Base-by-base conservation (phyloP, 1,140 invertebrate genomes). In the Dendroctonus ponderosae region DNA sequence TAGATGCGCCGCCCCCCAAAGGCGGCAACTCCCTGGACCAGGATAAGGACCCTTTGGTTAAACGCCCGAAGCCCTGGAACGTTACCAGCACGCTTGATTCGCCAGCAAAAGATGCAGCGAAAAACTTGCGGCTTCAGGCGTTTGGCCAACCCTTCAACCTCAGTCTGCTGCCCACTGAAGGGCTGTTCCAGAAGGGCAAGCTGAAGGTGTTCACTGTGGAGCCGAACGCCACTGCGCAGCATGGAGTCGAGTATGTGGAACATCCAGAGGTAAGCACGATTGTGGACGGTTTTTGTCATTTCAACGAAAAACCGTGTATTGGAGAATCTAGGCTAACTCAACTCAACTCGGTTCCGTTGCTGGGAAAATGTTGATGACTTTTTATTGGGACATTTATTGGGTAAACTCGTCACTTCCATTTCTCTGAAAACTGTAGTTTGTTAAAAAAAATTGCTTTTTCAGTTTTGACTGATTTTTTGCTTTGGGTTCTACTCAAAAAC, bases 181-280 rank as follows among this genome's bases (percentile, higher is more conserved):
- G 88, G 39, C 79, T 92, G 46, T 83, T 88, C 69, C 88, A 89
- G 77, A 86, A 87, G 68, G 84, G 86, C 48, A 83, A 85, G 46
- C 78, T 94, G 74, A 89, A 89, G 74, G 86, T 94, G 82, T 93
- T 88, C 85, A 86, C 84, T 42, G 89, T 89, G 50, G 75, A 91
- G 84, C 80, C 84, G 78, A 79, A 87, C 84, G 72, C 84, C 79
- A 80, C 87, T 79, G 42, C 87, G 72, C 87, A 84, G 39, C 87
- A 90, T 75, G 89, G 89, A 56, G 82, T 92, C n/a, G 85, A 87
- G 70, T 89, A 91, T 72, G 83, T 91, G 72, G 88, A 91, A 79
- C 82, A 91, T 71, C 81, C 80, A 58, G 81, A 88, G 81, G 88
- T 90, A 79, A 85, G 82, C 80, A 38, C 26, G 26, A 26, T 3